A percentile compares a stretch with the other conserved stretches of the same genome.
These are phyloP conservation scores for Conistra vaccinii DNA, from an alignment of 2,888 invertebrate species.

Conservation along the genomic window DNA sequence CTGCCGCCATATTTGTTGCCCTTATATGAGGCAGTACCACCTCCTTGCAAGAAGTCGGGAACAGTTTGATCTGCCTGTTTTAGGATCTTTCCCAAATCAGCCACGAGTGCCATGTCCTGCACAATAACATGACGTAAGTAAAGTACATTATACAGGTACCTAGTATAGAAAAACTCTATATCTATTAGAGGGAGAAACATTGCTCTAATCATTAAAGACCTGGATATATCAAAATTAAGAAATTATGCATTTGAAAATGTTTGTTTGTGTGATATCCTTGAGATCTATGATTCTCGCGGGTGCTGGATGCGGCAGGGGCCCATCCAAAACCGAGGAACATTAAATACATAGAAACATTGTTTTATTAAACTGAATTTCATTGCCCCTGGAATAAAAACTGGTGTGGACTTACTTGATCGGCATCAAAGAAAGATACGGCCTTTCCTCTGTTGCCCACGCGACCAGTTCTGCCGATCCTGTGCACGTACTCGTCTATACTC, in stretches of 20 bases:
- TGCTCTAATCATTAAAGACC: too few species aligned
- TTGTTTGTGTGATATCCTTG: neutral
- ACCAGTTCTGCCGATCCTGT: constrained; percentile 98
- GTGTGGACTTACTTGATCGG: constrained; percentile 79
- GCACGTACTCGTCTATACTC: constrained; percentile 98
- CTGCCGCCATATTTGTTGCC: constrained; percentile 92
- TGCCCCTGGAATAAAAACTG: neutral
- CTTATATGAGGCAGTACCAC: constrained; percentile 87
- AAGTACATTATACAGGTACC: neutral
- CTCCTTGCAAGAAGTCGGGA: constrained; percentile 93
- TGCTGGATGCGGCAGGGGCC: too few species aligned
- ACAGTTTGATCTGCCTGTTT: constrained; percentile 94
- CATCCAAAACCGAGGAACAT: neutral
- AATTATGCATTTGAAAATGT: neutral
- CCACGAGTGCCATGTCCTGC: constrained; percentile 91
- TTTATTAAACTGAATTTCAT: neutral
- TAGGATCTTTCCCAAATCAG: constrained; percentile 93
- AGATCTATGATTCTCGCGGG: neutral
- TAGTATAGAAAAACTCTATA: neutral
- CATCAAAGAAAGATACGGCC: constrained; percentile 96
- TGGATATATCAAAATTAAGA: neutral
- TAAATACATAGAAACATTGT: neutral
- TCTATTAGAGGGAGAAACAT: neutral
- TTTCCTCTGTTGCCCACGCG: constrained; percentile 97
- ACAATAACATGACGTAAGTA: constrained; percentile 10